phyloP scores from a whole-genome alignment of 2,113 vertebrate species.

The Chionomys nivalis region DNA sequence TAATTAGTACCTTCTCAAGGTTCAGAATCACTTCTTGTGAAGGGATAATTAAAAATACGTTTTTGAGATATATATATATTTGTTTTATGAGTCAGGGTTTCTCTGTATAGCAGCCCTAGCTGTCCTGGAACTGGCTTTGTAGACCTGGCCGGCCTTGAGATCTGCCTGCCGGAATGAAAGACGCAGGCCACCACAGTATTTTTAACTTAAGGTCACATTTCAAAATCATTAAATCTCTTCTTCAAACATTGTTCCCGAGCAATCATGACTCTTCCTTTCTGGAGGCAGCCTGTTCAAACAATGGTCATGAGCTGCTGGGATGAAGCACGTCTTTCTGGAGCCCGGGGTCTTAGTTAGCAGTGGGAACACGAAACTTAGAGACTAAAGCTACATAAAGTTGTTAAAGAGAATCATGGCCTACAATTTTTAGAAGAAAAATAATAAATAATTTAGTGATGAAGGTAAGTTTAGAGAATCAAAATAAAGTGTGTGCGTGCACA shows the following conservation, averaged over 20 bases:
- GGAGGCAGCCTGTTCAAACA: not conserved
- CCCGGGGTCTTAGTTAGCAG: not conserved
- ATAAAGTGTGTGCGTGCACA: not conserved
- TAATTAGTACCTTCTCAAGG: constrained; percentile 3
- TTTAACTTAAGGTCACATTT: not conserved
- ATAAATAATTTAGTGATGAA: not conserved
- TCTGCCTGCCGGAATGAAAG: not conserved
- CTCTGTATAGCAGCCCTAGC: not conserved
- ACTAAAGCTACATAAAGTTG: not conserved
- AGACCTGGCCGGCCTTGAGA: not conserved
- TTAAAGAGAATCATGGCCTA: not conserved
- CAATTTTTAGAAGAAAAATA: not conserved
- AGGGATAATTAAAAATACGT: not conserved
- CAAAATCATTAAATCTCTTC: not conserved
- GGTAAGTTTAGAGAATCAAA: not conserved
- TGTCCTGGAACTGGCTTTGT: not conserved
- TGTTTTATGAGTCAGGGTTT: not conserved
- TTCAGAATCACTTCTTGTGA: not conserved
- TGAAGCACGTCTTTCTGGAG: not conserved
- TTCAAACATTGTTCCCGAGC: not conserved
- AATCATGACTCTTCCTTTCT: not conserved
- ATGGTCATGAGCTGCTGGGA: not conserved
- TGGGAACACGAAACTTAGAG: not conserved
- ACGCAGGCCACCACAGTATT: not conserved
- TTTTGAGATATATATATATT: not conserved